These are phyloP conservation scores for Cydia pomonella DNA, from an alignment of 1,140 invertebrate genomes.

Conservation along the genomic window DNA sequence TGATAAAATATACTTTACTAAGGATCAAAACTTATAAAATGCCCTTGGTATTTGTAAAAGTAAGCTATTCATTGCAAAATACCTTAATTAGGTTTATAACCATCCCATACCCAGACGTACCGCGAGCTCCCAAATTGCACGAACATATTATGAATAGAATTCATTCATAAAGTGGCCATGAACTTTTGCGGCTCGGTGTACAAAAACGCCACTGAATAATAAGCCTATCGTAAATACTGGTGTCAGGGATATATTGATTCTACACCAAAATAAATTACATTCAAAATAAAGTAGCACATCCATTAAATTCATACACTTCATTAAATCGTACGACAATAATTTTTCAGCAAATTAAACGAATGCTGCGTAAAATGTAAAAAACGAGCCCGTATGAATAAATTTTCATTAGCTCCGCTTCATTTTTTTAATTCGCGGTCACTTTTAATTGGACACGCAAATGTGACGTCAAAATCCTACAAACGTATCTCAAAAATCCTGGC, in stretches of 20 bases:
- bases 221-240: neutral
- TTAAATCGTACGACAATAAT: neutral
- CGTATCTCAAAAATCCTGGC: neutral
- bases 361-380: neutral
- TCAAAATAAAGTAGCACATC: neutral
- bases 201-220: no score
- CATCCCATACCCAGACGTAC: no score
- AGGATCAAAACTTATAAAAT: no score
- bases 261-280: neutral
- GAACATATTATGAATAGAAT: no score
- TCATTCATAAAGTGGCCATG: no score
- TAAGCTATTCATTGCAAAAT: no score
- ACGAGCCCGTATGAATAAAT: conserved; percentile 10
- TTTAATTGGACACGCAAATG: conserved; percentile 27
- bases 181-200: no score
- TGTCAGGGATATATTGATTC: neutral
- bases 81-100: no score
- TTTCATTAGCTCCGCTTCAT: conserved; percentile 2
- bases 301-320: neutral
- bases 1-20: no score
- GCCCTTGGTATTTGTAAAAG: no score
- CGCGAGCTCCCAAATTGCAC: no score
- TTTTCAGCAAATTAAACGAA: conserved; percentile 14
- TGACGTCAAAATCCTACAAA: neutral
- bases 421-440: conserved; percentile 9